phyloP scores from a whole-genome alignment of 2,888 invertebrate species.

The Chrysolina haemoptera region DNA sequence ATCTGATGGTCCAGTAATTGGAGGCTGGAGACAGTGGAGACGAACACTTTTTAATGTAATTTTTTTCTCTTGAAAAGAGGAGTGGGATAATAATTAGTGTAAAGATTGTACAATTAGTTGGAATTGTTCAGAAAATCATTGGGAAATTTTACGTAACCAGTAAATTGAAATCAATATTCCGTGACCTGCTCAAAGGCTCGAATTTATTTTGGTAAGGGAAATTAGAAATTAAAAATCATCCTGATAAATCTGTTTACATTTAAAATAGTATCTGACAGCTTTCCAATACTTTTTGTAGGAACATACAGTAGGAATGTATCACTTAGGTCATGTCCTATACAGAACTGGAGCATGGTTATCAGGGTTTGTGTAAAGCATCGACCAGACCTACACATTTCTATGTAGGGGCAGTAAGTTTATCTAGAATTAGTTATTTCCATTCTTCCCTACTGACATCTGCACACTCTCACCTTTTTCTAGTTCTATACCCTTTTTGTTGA shows the following conservation, averaged over 20 bases:
- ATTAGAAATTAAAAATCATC: conserved; percentile 1
- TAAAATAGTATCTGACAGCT: conserved; percentile 29
- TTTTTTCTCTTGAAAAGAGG: not conserved
- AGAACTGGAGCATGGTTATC: conserved; percentile 93
- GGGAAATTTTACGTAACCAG: conserved; percentile 8
- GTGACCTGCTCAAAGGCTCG: conserved; percentile 46
- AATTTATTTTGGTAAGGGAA: conserved; percentile 31
- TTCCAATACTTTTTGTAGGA: conserved; percentile 39
- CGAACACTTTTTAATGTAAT: not conserved
- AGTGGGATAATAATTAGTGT: not conserved
- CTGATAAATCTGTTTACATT: not conserved
- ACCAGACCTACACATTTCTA: conserved; percentile 78
- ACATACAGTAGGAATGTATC: conserved; percentile 53
- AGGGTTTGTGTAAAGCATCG: conserved; percentile 85
- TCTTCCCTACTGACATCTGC: conserved; percentile 38
- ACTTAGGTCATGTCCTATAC: conserved; percentile 85
- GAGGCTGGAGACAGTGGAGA: not conserved
- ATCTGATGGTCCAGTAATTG: not conserved
- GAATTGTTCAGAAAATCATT: not conserved
- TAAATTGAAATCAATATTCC: conserved; percentile 45
- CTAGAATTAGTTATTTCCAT: conserved; percentile 28
- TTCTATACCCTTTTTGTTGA: conserved; percentile 46
- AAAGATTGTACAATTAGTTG: not conserved
- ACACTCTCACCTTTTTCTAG: conserved; percentile 32
- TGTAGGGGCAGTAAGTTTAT: conserved; percentile 78